Conservation (phyloP, 37 sponge, comb jelly and placozoan species). For the Aplysina aerophoba region DNA sequence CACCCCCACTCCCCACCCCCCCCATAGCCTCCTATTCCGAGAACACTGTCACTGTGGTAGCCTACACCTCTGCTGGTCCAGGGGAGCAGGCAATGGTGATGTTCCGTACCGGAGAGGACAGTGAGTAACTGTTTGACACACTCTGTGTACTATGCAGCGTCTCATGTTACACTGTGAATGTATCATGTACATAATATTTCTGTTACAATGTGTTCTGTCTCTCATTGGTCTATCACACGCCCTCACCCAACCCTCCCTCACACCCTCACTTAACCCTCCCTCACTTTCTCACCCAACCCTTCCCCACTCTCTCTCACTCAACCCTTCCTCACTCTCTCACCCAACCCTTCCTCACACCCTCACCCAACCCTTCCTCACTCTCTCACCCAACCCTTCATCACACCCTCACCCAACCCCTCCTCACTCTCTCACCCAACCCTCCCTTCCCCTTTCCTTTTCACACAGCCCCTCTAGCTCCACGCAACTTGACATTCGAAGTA, state of each 20-base stretch:
- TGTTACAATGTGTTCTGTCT: not conserved
- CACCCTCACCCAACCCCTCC: no score
- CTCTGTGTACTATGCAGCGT: not conserved
- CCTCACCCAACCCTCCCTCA: not conserved
- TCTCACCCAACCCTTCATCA: not conserved
- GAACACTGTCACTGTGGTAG: not conserved
- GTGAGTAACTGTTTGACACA: not conserved
- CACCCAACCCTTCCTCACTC: not conserved
- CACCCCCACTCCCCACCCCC: no score
- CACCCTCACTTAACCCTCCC: not conserved
- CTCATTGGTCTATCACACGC: not conserved
- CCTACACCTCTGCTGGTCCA: constrained; percentile 8
- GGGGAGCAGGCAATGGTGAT: not conserved
- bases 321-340: no score
- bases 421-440: not conserved
- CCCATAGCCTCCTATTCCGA: not conserved
- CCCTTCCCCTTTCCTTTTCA: no score
- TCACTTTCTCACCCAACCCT: no score
- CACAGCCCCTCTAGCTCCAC: no score
- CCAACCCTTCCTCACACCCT: no score
- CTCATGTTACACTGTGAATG: not conserved
- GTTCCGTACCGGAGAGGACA: not conserved
- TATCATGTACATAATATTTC: not conserved
- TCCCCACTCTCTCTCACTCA: no score
- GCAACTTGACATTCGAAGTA: no score